These are phyloP conservation scores for Syngnathoides biaculeatus DNA, from an alignment of 2,113 vertebrate species.

Conservation along the genomic window DNA sequence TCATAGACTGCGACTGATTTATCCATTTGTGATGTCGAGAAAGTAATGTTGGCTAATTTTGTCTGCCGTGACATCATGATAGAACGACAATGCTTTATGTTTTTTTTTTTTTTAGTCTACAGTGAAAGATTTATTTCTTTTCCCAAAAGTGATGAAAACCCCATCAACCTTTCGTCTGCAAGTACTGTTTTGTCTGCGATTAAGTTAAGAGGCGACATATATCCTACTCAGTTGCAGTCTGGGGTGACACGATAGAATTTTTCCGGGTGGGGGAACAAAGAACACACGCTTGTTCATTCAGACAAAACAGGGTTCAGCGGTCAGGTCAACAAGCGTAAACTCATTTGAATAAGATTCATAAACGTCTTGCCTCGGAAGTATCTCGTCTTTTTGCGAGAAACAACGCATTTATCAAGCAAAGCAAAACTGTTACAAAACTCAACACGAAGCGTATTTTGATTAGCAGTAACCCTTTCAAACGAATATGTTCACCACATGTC, in stretches of 20 bases:
- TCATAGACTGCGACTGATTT: slow-evolving; percentile 47
- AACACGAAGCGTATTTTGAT: neutral
- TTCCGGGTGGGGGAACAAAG: neutral
- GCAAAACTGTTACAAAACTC: neutral
- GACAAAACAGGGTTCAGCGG: slow-evolving; percentile 35
- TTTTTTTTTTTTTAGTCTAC: slow-evolving; percentile 37
- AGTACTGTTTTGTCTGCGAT: slow-evolving; percentile 54
- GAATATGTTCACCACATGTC: neutral
- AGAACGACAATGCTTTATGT: slow-evolving; percentile 29
- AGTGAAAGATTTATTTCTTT: slow-evolving; percentile 35
- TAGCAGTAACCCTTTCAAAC: neutral
- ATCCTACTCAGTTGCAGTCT: slow-evolving; percentile 52
- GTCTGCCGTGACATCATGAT: slow-evolving; percentile 8
- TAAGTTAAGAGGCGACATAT: slow-evolving; percentile 39
- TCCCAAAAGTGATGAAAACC: slow-evolving; percentile 34
- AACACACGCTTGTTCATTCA: slow-evolving; percentile 47
- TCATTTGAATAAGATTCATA: slow-evolving; percentile 40
- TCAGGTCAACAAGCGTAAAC: slow-evolving; percentile 26
- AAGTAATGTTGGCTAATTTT: slow-evolving; percentile 47
- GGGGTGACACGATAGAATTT: slow-evolving; percentile 55
- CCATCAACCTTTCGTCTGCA: slow-evolving; percentile 23
- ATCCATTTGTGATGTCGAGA: slow-evolving; percentile 5
- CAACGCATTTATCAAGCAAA: neutral
- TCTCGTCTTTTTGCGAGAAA: slow-evolving; percentile 10
- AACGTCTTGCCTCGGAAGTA: slow-evolving; percentile 16